Conservation (phyloP, 2,888 invertebrate species). For the Vesta saturnalis region DNA sequence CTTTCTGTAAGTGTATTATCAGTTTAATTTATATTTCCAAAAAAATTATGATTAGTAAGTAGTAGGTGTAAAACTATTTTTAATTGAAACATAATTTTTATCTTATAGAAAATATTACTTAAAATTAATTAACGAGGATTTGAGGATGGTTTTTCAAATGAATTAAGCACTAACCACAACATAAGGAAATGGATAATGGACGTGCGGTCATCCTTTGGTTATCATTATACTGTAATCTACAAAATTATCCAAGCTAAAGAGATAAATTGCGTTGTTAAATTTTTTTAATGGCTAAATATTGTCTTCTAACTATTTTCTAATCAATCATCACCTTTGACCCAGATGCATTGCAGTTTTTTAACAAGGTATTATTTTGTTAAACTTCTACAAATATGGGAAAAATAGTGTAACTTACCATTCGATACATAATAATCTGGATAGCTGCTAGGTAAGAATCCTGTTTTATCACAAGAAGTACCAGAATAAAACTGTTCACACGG, state of each 20-base stretch:
- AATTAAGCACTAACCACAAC: slow-evolving; percentile 29
- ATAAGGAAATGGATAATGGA: slow-evolving; percentile 38
- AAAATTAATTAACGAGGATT: slow-evolving; percentile 12
- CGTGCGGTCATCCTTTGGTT: slow-evolving; percentile 39
- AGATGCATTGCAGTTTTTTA: no score
- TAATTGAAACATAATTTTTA: no score
- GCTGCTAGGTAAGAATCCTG: slow-evolving; percentile 33
- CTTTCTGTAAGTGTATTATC: no score
- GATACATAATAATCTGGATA: slow-evolving; percentile 39
- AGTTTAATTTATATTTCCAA: no score
- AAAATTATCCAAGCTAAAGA: not conserved
- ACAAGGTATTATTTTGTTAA: no score
- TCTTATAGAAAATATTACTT: no score
- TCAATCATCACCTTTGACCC: no score
- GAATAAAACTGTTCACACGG: slow-evolving; percentile 39
- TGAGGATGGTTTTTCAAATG: slow-evolving; percentile 26
- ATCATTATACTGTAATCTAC: slow-evolving; percentile 19
- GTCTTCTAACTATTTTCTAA: not conserved
- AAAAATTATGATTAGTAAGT: no score
- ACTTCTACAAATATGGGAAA: no score
- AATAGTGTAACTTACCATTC: slow-evolving; percentile 45
- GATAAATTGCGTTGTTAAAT: not conserved
- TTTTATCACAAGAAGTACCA: slow-evolving; percentile 38
- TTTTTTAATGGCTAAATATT: not conserved
- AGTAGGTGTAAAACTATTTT: no score